phyloP scores from a whole-genome alignment of 2,888 invertebrate species.

The Eristalinus aeneus region DNA sequence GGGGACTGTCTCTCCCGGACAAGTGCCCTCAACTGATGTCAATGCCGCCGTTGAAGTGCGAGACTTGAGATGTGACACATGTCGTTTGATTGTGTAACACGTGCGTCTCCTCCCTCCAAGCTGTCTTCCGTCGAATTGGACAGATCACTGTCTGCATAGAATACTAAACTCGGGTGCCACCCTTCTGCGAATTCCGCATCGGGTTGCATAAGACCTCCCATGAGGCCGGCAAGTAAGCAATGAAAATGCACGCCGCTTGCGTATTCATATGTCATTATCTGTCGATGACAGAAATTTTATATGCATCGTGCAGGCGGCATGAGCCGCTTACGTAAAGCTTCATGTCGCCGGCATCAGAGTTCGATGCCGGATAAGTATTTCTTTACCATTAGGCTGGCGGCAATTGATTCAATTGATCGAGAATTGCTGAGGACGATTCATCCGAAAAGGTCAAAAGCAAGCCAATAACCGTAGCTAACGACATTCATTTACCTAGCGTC shows the following conservation, averaged over 20 bases:
- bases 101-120: background rate
- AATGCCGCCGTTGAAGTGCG: slow-evolving; percentile 5
- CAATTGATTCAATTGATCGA: slow-evolving; percentile 57
- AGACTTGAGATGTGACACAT: slow-evolving; percentile 32
- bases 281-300: slow-evolving; percentile 14
- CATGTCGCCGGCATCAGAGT: background rate
- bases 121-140: slow-evolving; percentile 6
- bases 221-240: slow-evolving; percentile 2
- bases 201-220: slow-evolving; percentile 7
- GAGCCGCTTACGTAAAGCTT: slow-evolving; percentile 42
- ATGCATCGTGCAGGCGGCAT: slow-evolving; percentile 21
- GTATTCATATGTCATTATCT: slow-evolving; percentile 28
- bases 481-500: background rate
- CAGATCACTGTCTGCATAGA: slow-evolving; percentile 6
- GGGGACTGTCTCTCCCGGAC: background rate
- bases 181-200: background rate
- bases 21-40: slow-evolving; percentile 29
- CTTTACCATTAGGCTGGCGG: slow-evolving; percentile 9
- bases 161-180: slow-evolving; percentile 4
- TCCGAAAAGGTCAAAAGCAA: background rate
- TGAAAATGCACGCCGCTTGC: slow-evolving; percentile 27
- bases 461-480: background rate
- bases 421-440: slow-evolving; percentile 36
- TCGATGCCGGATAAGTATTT: background rate
- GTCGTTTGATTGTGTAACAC: background rate